These are phyloP conservation scores for Phalacrocorax pelagicus DNA, from an alignment of 2,113 vertebrate species.

Conservation along the genomic window DNA sequence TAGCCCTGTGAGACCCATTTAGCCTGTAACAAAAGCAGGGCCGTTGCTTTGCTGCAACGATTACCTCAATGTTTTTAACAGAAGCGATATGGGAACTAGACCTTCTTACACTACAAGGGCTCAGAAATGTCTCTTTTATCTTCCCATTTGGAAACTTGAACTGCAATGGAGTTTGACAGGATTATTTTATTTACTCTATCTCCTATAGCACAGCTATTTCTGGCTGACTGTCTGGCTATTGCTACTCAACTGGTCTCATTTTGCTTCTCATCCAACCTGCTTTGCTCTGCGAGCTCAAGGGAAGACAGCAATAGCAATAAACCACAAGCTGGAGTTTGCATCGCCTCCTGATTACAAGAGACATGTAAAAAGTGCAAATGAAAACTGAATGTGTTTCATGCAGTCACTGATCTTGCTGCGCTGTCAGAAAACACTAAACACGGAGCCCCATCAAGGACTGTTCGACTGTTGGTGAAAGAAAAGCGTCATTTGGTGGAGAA, in stretches of 20 bases:
- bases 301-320: slow-evolving; percentile 37
- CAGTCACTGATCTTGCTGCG: not conserved
- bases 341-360: slow-evolving; percentile 23
- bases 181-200: slow-evolving; percentile 24
- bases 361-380: slow-evolving; percentile 28
- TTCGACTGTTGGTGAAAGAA: not conserved
- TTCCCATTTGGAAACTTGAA: not conserved
- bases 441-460: not conserved
- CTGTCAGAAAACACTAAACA: not conserved
- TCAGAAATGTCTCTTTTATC: slow-evolving; percentile 33
- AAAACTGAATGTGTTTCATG: not conserved
- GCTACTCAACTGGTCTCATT: slow-evolving; percentile 18
- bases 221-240: not conserved
- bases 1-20: not conserved
- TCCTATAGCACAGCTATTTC: slow-evolving; percentile 33
- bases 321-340: not conserved
- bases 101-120: not conserved
- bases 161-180: not conserved
- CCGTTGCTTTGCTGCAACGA: not conserved
- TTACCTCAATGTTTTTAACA: not conserved
- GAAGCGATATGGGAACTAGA: not conserved
- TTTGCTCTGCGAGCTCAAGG: slow-evolving; percentile 15
- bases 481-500: not conserved
- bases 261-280: slow-evolving; percentile 23
- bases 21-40: not conserved